Base-by-base conservation (phyloP, 2,113 vertebrate species). In the Bos indicus region DNA sequence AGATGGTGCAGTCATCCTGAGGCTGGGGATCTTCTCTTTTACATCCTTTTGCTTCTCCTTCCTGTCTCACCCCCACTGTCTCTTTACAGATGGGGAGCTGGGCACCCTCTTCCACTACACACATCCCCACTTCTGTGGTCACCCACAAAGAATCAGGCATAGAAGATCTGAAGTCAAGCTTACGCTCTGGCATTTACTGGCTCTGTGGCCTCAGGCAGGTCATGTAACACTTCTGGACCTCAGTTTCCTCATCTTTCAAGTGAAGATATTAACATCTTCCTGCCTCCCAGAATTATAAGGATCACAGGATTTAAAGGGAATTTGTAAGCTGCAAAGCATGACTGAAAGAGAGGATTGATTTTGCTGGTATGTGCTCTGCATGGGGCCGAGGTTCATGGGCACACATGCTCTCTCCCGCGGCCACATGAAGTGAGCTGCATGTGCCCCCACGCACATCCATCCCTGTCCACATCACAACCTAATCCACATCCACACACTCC, bases 301-400 rank as follows among this genome's bases (percentile, higher is more conserved):
- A 6, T 71, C 94, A 43, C 28, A 71, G 28, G 81, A 95, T 89
- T 78, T 54, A 54, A 92, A 95, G 9, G 40, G 96, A 97, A 89
- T 67, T 56, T 97, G 59, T 90, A 82, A 60, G 94, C 40, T 67
- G 87, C 92, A 94, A 95, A 97, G 82, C 5, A 30, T 33, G 9
- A 67, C 46, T 11, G 74, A 85, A 86, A 88, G 59, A 77, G 86
- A 97, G 52, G 88, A 87, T 81, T 93, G 46, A 74, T 92, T 96
- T 83, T 46, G 36, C 46, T 74, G 46, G 11, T 81, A 21, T 71
- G 93, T 67, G 67, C 36, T 82, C 91, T 5, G 33, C 82, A 83
- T 51, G 60, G 14, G 19, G 67, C 84, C 74, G 36, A 48, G 67
- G 60, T 80, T 82, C 77, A 78, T 10, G 60, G 6, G 21, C 57